Evolutionary conservation across 2,797 vertebrate genomes (phyloP).

Genomic region (Dicrostonyx torquatus): DNA sequence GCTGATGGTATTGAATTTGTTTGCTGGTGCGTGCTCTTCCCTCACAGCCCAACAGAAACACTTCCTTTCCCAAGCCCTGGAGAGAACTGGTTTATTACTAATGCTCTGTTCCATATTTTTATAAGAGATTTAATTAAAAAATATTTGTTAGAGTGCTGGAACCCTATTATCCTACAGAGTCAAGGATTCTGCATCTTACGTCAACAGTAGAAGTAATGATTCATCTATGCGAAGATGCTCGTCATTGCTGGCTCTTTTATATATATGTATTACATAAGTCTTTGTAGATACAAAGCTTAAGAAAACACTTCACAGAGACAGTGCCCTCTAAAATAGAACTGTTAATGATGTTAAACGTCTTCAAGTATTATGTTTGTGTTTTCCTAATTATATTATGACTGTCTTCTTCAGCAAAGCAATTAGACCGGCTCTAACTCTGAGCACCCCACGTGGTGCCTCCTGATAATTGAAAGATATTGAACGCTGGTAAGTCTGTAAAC

Average conservation of each 20-base stretch:
- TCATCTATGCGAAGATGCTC: not conserved
- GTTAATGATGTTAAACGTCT: not conserved
- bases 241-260: not conserved
- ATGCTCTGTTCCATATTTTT: not conserved
- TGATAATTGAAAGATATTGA: not conserved
- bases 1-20: not conserved
- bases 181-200: not conserved
- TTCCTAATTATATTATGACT: not conserved
- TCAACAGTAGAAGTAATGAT: not conserved
- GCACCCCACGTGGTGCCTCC: not conserved
- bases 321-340: not conserved
- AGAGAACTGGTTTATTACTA: not conserved
- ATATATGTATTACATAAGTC: not conserved
- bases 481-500: not conserved
- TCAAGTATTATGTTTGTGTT: not conserved
- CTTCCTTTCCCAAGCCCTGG: not conserved
- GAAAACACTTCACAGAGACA: not conserved
- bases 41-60: not conserved
- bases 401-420: not conserved
- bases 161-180: not conserved
- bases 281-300: not conserved
- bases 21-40: not conserved
- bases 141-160: not conserved
- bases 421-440: not conserved
- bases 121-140: not conserved